Base-by-base conservation (phyloP, 2,797 vertebrate species). In the Etheostoma perlongum region DNA sequence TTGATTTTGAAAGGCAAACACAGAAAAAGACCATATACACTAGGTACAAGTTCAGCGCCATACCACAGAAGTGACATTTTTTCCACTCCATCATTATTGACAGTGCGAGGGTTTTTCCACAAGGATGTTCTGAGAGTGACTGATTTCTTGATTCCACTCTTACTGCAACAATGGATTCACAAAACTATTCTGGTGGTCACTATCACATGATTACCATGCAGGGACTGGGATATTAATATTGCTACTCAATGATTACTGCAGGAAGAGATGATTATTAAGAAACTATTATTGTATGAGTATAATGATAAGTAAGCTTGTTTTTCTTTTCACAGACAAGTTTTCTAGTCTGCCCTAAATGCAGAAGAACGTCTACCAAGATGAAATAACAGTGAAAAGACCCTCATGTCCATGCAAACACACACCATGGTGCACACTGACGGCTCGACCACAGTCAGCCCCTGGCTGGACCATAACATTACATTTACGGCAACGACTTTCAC, bases 1-100 rank as follows among this genome's bases (percentile, higher is more conserved):
- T 67, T 1, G 67, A 53, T 86, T 89, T 91, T 89, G 90, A 93
- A 92, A 94, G 90, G 84, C 89, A 92, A 93, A 91, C 86, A 87
- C 63, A 67, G 76, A 83, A 79, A 49, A 72, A 69, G 76, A 76
- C 23, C 46, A 19, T 77, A 75, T 71, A 64, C 33, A 69, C 44
- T 6, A 58, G 78, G 69, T 73, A 13, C 7, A 2, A 27, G 65
- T 66, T 76, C 59, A 52, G 52, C 30, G 21, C 55, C 5, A 13
- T 62, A 10, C 67, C 42, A 51, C 74, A 52, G 49, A 21, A 71
- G 62, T 72, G 77, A 70, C 68, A 62, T 77, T 84, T 71, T 12
- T 12, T 65, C 57, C 69, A 49, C 54, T 76, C 74, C 83, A 68
- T 85, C 62, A 36, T 70, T 83, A 70, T 84, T 73, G 59, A 19